Evolutionary conservation across 2,888 invertebrate species (phyloP).

Genomic region (Agrochola macilenta): DNA sequence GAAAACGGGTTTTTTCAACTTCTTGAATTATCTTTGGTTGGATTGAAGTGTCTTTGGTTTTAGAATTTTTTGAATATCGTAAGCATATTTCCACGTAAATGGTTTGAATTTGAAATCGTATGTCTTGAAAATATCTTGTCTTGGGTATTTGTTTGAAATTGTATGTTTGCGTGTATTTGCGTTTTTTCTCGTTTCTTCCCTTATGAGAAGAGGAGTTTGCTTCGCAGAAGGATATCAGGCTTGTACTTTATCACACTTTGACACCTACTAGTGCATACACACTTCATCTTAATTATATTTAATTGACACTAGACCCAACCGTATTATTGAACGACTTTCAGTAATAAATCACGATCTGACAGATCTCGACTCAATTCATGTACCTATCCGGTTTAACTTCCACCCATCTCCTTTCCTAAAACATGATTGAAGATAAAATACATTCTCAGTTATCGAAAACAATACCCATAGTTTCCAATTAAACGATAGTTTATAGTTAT

Average conservation of each 20-base stretch:
- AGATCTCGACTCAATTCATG: not conserved
- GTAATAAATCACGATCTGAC: not conserved
- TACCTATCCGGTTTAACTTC: no score
- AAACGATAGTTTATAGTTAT: constrained; percentile 36
- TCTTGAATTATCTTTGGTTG: not conserved
- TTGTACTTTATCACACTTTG: no score
- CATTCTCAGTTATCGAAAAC: constrained; percentile 16
- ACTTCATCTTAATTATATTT: no score
- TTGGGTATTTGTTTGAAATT: not conserved
- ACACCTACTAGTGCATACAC: not conserved
- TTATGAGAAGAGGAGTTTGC: no score
- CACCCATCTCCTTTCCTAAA: not conserved
- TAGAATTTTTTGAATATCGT: not conserved
- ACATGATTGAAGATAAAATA: constrained; percentile 7
- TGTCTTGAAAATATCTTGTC: no score
- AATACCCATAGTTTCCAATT: constrained; percentile 39
- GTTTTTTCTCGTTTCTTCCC: not conserved
- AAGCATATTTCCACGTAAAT: not conserved
- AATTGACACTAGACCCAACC: no score
- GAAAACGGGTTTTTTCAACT: not conserved
- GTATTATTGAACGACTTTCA: not conserved
- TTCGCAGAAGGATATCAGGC: no score
- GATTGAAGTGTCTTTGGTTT: not conserved
- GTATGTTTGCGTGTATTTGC: not conserved
- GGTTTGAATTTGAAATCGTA: not conserved